These are phyloP conservation scores for Falco naumanni DNA, from an alignment of 2,797 vertebrate genomes.

Conservation along the genomic window DNA sequence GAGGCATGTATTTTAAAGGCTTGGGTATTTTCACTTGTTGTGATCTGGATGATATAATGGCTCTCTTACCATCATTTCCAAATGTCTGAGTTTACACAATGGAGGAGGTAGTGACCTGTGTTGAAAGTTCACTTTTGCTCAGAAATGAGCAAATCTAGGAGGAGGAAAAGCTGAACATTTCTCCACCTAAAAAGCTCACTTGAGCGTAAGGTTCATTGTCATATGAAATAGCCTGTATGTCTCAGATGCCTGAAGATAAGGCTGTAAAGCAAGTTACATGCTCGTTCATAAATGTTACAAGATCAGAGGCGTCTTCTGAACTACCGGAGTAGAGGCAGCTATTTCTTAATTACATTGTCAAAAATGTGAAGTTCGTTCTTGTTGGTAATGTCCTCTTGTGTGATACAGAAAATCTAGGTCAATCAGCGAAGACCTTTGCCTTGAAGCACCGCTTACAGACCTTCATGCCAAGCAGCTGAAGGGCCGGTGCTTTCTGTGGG, in stretches of 20 bases:
- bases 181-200: neutral
- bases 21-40: rapidly evolving
- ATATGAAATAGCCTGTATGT: neutral
- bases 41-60: neutral
- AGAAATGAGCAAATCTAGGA: neutral
- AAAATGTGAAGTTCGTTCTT: neutral
- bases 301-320: neutral
- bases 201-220: neutral
- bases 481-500: neutral
- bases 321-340: neutral
- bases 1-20: neutral
- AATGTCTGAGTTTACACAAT: neutral
- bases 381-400: neutral
- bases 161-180: neutral
- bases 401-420: neutral
- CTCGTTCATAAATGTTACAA: neutral
- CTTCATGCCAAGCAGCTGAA: neutral
- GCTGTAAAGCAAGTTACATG: neutral
- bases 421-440: neutral
- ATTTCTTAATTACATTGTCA: neutral
- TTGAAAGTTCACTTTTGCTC: neutral
- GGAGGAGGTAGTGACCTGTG: neutral
- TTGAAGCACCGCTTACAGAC: neutral
- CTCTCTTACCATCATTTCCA: neutral
- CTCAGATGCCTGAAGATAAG: neutral